These are phyloP conservation scores for Rhynchophorus ferrugineus DNA, from an alignment of 1,140 invertebrate genomes.

Conservation along the genomic window DNA sequence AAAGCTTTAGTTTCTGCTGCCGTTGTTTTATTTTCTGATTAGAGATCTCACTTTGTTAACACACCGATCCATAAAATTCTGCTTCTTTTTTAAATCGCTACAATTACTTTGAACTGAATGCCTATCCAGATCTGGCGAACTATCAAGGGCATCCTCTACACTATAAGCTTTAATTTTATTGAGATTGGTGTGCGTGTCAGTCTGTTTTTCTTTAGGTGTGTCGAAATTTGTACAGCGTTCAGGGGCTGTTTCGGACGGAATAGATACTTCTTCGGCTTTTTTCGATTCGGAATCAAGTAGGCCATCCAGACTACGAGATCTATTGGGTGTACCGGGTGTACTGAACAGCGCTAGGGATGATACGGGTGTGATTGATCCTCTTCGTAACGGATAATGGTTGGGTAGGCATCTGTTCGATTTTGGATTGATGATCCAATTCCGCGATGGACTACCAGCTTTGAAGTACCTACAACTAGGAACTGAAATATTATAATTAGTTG, in stretches of 20 bases:
- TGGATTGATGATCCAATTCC: constrained; percentile 46
- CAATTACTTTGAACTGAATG: constrained; percentile 38
- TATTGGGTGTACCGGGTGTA: constrained; percentile 39
- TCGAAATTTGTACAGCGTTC: constrained; percentile 32
- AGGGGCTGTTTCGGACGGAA: constrained; percentile 34
- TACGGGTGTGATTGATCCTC: constrained; percentile 35
- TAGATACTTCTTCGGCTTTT: constrained; percentile 26
- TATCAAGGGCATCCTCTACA: constrained; percentile 38
- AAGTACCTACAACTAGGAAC: constrained; percentile 46
- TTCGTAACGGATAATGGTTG: constrained; percentile 33
- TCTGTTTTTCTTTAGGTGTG: constrained; percentile 26
- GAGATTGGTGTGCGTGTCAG: constrained; percentile 20
- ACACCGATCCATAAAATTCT: constrained; percentile 70
- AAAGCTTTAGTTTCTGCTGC: constrained; percentile 3
- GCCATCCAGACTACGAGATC: constrained; percentile 63
- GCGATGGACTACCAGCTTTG: constrained; percentile 57
- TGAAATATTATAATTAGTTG: constrained; percentile 28
- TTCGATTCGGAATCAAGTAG: constrained; percentile 41
- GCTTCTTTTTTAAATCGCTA: constrained; percentile 50
- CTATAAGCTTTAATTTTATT: constrained; percentile 35
- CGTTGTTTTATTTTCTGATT: constrained; percentile 51
- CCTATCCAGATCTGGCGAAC: constrained; percentile 30
- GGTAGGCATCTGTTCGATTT: constrained; percentile 36
- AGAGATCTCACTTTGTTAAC: constrained; percentile 68
- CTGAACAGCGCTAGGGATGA: constrained; percentile 25